phyloP scores from a whole-genome alignment of 2,888 invertebrate genomes.

The Cosmorhoe ocellata region DNA sequence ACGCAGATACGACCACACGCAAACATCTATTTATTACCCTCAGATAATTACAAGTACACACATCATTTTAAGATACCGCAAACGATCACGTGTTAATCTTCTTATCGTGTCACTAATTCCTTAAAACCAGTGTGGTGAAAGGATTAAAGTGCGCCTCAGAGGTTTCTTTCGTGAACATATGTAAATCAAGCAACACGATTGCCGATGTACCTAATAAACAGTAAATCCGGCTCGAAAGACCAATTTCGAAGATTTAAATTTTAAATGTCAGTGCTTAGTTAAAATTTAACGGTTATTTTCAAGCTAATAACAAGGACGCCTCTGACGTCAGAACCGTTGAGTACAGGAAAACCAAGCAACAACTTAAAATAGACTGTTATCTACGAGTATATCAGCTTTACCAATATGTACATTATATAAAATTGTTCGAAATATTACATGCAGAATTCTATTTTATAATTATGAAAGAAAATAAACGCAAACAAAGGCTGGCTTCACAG shows the following conservation, averaged over 20 bases:
- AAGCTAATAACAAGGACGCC: constrained; percentile 7
- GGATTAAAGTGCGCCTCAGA: too few relatives aligned
- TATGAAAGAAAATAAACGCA: not conserved
- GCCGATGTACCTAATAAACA: not conserved
- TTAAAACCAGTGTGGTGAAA: too few relatives aligned
- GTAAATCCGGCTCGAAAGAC: not conserved
- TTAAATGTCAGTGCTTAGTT: not conserved
- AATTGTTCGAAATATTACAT: too few relatives aligned
- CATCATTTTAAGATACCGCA: constrained; percentile 32
- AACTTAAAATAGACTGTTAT: constrained; percentile 3
- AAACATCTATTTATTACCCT: constrained; percentile 46
- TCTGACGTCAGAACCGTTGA: constrained; percentile 23
- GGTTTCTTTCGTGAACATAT: too few relatives aligned
- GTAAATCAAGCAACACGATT: too few relatives aligned
- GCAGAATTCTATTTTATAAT: too few relatives aligned
- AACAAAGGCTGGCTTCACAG: too few relatives aligned
- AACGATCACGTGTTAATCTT: not conserved
- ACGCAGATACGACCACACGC: constrained; percentile 55
- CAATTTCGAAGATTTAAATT: not conserved
- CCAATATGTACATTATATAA: too few relatives aligned
- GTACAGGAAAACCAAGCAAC: constrained; percentile 26
- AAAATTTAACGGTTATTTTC: constrained; percentile 13
- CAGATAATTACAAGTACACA: constrained; percentile 31
- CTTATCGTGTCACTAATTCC: too few relatives aligned
- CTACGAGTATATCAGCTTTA: too few relatives aligned